Conservation (phyloP, 2,113 vertebrate species). For the Acrocephalus kingi region DNA sequence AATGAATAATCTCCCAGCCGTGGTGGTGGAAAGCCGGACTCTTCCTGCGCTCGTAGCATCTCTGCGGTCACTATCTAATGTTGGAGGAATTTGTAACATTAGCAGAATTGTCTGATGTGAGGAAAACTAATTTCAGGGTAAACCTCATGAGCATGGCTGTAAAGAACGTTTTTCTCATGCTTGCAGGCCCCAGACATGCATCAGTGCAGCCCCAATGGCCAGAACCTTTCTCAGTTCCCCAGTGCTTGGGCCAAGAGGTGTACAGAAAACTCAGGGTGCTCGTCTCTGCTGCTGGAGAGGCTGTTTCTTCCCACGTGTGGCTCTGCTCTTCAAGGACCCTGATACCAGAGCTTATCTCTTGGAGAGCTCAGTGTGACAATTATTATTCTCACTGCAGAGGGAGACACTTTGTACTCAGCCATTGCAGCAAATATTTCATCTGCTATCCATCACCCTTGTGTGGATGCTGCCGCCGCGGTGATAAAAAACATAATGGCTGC, state of each 20-base stretch:
- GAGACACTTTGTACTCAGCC: slow-evolving; percentile 7
- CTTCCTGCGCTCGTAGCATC: neutral
- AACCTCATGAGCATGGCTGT: neutral
- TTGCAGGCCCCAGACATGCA: accelerated
- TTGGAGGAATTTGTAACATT: slow-evolving; percentile 50
- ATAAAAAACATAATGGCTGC: slow-evolving; percentile 54
- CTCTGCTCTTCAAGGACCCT: neutral
- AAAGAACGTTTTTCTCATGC: neutral
- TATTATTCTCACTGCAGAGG: neutral
- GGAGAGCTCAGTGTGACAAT: neutral
- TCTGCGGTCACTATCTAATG: slow-evolving; percentile 35
- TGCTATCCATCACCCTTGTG: slow-evolving; percentile 10
- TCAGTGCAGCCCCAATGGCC: neutral
- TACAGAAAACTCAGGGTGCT: neutral
- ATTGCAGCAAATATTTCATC: neutral
- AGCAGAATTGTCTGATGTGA: slow-evolving; percentile 31
- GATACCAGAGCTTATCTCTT: neutral
- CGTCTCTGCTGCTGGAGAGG: neutral
- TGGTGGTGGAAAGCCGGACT: neutral
- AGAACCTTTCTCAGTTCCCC: neutral
- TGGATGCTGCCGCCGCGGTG: neutral
- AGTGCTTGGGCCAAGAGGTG: accelerated
- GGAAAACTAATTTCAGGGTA: neutral
- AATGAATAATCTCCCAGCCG: slow-evolving; percentile 48
- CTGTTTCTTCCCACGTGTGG: neutral